Evolutionary conservation across 1,140 invertebrate species (phyloP), one percentile per base, ranked within the genome.

Genomic region (Bombus waltoni): DNA sequence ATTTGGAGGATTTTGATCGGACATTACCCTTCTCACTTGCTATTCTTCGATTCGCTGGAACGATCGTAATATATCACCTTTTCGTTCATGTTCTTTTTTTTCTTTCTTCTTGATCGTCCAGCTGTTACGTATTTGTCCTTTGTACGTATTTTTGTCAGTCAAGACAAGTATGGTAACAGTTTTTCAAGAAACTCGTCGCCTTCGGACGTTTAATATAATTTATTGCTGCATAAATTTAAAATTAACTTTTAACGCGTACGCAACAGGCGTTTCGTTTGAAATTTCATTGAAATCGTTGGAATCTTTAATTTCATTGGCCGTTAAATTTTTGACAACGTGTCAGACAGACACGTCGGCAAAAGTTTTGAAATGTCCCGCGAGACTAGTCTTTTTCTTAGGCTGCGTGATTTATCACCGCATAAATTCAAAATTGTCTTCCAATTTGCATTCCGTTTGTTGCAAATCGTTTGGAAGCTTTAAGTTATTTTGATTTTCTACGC

Each of bases 21-120:
- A 62, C 89, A n/a, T 89, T 83, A 86, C 76, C 75, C 71, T 42
- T 38, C 79, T 32, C 15, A 8, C n/a, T 15, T n/a, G 4, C 83
- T 44, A 76, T 81, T 78, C 44, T 59, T 68, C 81, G 88, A 88
- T 82, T 62, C 42, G 44, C 59, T 32, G 65, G 47, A 80, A 77
- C 72, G 82, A 86, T 88, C 72, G 76, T 82, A 88, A 90, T 81
- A 87, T 85, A 88, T 89, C 76, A 74, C 47, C 73, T n/a, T 47
- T 75, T 74, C 70, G 75, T 72, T 76, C 74, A 77, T 77, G 72
- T 77, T 38, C 44, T 62, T 81, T 53, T 53, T 53, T 53, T 2
- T 32, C 32, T 85, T 38, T 35, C 73, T 77, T 71, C 35, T 32
- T 53, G 8, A 28, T 57, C 11, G 10, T 22, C 47, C 47, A 53